Conservation (phyloP, 2,888 invertebrate species). For the Scrobipalpa costella region DNA sequence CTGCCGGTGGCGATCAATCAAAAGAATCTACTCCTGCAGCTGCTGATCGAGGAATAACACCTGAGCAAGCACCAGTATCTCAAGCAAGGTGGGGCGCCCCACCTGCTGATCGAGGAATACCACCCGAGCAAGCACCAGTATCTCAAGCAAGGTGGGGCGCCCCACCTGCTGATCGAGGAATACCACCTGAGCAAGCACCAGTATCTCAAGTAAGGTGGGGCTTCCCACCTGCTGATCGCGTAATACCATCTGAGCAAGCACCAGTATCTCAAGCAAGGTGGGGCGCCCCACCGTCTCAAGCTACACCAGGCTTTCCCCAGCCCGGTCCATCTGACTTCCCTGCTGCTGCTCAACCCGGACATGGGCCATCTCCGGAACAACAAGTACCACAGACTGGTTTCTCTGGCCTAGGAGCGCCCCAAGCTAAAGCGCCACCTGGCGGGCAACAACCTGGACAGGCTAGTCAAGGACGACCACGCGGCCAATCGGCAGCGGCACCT, state of each 20-base stretch:
- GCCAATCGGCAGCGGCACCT: conserved; percentile 19
- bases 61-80: neutral
- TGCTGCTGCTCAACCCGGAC: neutral
- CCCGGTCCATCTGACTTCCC: neutral
- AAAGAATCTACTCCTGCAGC: conserved; percentile 9
- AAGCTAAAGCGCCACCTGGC: neutral
- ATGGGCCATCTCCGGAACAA: neutral
- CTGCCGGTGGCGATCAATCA: neutral
- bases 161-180: neutral
- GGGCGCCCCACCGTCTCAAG: neutral
- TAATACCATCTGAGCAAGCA: neutral
- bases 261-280: neutral
- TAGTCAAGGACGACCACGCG: conserved; percentile 3
- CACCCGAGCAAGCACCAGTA: neutral
- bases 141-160: neutral
- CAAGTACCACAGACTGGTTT: neutral
- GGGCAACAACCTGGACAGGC: neutral
- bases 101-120: neutral
- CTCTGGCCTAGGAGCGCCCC: neutral
- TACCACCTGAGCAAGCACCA: neutral
- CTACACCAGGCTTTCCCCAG: neutral
- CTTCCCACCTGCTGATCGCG: neutral
- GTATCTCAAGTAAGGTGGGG: neutral
- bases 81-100: neutral
- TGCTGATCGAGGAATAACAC: neutral